Conservation (phyloP, 2,888 invertebrate genomes). For the Drosophila niveifrons region DNA sequence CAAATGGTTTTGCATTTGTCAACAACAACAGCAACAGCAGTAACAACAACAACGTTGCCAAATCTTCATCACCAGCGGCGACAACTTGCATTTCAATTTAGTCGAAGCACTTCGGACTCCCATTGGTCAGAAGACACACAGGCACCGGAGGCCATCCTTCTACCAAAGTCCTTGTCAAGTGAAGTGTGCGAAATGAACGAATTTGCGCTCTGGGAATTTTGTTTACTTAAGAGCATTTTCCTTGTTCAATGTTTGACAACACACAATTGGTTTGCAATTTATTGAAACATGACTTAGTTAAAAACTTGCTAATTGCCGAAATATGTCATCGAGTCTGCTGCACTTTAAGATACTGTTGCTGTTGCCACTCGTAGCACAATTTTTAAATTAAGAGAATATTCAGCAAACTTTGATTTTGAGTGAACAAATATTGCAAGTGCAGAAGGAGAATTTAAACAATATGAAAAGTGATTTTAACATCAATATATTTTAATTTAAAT, state of each 20-base stretch:
- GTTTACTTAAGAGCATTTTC: constrained; percentile 19
- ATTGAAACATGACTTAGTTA: constrained; percentile 3
- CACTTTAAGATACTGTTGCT: no score
- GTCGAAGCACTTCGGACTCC: constrained; percentile 37
- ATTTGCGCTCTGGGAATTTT: constrained; percentile 21
- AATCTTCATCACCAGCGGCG: constrained; percentile 48
- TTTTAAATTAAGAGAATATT: not conserved
- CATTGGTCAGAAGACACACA: constrained; percentile 40
- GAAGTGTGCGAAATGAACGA: constrained; percentile 38
- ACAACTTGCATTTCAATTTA: constrained; percentile 79
- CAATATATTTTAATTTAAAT: no score
- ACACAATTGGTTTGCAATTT: constrained; percentile 3
- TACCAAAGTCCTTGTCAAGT: constrained; percentile 29
- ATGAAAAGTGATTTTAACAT: no score
- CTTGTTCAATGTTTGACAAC: constrained; percentile 1
- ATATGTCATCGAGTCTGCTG: not conserved
- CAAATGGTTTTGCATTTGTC: constrained; percentile 82
- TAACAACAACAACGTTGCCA: constrained; percentile 1
- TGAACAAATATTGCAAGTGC: not conserved
- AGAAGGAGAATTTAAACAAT: no score
- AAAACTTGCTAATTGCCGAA: constrained; percentile 11
- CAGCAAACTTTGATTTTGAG: not conserved
- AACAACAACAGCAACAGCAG: constrained; percentile 54
- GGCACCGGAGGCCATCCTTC: constrained; percentile 13
- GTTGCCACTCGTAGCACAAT: not conserved